Evolutionary conservation across 2,888 invertebrate species (phyloP), one percentile per base, ranked within the genome.

Genomic region (Volucella bombylans): DNA sequence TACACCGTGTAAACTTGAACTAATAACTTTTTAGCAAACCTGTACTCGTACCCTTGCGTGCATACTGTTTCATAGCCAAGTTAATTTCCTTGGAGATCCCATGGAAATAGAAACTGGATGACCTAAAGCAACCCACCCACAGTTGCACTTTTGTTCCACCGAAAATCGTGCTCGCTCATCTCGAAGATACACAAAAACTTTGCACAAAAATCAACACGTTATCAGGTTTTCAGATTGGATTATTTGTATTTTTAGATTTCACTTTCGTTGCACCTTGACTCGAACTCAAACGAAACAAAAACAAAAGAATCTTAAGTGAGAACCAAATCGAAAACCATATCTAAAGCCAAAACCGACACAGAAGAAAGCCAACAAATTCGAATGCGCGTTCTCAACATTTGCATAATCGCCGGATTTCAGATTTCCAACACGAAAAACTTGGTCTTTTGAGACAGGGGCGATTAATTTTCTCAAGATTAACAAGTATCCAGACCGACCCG

Each of bases 241-340:
- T 31, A 31, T 31, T 31, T 4, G 6, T 64, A 64, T 49, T 64
- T 64, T 78, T 23, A 41, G 18, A 57, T 64, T 55, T 62, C 64
- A 78, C 69, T 71, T 71, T 64, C 62, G 64, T n/a, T 64, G 78
- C 55, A 74, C 65, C 54, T 55, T 39, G 73, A 71, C 59, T 50
- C 31, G 10, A 12, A 11, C 12, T n/a, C 45, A 15, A 15, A 38
- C 3, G n/a, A 62, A 8, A 50, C 1, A 41, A 47, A 39, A 45
- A 49, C 6, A 43, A 23, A 47, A 8, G 31, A 31, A 31, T 31
- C 31, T 31, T 6, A 31, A 31, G 6, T 1, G 6, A 31, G 18
- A 18, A 52, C 15, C 1, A 15, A 15, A n/a, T n/a, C 4, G n/a
- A 57, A 50, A 11, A 23, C 11, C 14, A 43, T 52, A 67, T 41